Evolutionary conservation across 2,888 invertebrate genomes (phyloP), one percentile per base, ranked within the genome.

Genomic region (Hyalella azteca): DNA sequence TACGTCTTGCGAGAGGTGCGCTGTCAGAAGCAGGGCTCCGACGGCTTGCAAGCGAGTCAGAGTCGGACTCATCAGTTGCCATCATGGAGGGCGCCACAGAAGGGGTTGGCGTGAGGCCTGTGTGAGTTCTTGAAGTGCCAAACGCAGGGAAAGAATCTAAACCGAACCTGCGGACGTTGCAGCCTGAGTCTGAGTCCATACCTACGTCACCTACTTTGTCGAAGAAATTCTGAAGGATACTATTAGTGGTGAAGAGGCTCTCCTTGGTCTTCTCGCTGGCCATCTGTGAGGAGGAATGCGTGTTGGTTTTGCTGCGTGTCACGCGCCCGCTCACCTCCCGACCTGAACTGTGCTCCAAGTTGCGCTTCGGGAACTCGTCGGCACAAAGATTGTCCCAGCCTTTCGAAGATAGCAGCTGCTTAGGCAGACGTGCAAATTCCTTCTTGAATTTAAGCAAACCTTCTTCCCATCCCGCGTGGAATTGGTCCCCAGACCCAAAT

Each of bases 21-120:
- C 83, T 83, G 36, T 83, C 83, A 5, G 83, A 83, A 15, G 83
- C 83, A n/a, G 83, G 83, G 26, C 73, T 83, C 40, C 83, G 48
- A 4, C 81, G 77, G 40, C 83, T 82, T 39, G 81, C 83, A 11
- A 83, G 73, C 15, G 83, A 83, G 40, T 83, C 83, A 32, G 79
- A 50, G 73, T 83, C 83, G 15, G 83, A 83, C 45, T 83, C 83
- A 73, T 83, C 83, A 36, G 81, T 81, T 11, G 81, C 83, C 77
- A 81, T 73, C 83, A 83, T 80, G 41, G 83, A 83, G 22, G 81
- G 83, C 41, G 83, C 83, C 49, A 83, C 80, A 29, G 83, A 83
- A n/a, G 83, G 83, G 36, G 83, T 83, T 39, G 83, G 83, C 19
- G 83, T 83, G 22, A 83, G 79, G 32, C 83, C 83, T 41, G 83